These are phyloP conservation scores for Holcopasites calliopsidis DNA, from an alignment of 1,140 invertebrate genomes.

Conservation along the genomic window DNA sequence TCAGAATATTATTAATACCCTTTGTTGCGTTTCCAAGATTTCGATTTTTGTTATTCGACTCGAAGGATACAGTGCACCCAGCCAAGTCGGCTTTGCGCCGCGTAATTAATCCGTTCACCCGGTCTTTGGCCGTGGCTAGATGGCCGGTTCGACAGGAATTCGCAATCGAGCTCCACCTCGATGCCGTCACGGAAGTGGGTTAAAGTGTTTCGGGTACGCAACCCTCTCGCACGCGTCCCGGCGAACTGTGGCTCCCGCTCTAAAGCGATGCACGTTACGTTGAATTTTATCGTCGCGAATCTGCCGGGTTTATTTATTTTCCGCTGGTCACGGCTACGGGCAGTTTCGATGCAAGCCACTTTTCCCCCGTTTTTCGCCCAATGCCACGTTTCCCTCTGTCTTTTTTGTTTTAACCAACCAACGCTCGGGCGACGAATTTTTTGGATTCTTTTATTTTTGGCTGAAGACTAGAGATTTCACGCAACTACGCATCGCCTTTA, in stretches of 20 bases:
- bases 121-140: background rate
- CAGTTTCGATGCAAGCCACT: background rate
- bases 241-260: background rate
- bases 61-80: too few relatives aligned
- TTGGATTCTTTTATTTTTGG: too few relatives aligned
- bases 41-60: too few relatives aligned
- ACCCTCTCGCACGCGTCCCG: background rate
- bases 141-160: background rate
- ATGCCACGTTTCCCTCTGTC: background rate
- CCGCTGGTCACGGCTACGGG: background rate
- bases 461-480: background rate
- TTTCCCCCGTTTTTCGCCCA: background rate
- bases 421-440: background rate
- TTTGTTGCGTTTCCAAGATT: too few relatives aligned
- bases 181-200: too few relatives aligned
- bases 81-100: too few relatives aligned
- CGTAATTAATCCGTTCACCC: background rate
- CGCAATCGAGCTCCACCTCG: background rate
- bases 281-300: conserved; percentile 10
- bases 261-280: background rate
- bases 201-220: too few relatives aligned
- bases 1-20: too few relatives aligned
- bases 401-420: background rate
- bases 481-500: background rate
- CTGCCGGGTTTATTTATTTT: background rate